Conservation (phyloP, 2,113 vertebrate genomes). For the Catharus fuscescens region DNA sequence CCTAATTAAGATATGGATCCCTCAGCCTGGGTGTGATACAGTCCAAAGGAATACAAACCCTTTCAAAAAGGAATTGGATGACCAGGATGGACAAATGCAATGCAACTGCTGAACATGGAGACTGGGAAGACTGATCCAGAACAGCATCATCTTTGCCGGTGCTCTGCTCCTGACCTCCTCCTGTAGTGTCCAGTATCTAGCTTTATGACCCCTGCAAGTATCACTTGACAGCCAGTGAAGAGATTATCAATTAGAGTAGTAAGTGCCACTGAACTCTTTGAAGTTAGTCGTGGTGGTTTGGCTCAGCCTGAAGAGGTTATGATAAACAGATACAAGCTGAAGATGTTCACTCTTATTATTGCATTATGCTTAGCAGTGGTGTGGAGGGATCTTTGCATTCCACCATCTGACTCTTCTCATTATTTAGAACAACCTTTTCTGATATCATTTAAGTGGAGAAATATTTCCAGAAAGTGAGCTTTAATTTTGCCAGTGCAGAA, state of each 20-base stretch:
- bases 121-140: not conserved
- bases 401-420: not conserved
- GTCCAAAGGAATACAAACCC: not conserved
- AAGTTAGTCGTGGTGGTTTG: not conserved
- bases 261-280: not conserved
- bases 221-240: not conserved
- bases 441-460: not conserved
- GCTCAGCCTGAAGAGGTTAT: not conserved
- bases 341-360: not conserved
- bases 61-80: not conserved
- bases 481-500: not conserved
- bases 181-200: rapidly evolving
- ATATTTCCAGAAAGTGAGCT: not conserved
- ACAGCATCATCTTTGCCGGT: not conserved
- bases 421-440: not conserved
- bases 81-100: not conserved
- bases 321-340: not conserved
- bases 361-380: not conserved
- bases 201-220: not conserved
- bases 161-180: not conserved
- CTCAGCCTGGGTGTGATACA: not conserved
- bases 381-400: not conserved
- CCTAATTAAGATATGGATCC: not conserved
- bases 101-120: not conserved
- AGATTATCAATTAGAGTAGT: not conserved